phyloP scores from a whole-genome alignment of 1,140 invertebrate species.

The Drosophila tristis region DNA sequence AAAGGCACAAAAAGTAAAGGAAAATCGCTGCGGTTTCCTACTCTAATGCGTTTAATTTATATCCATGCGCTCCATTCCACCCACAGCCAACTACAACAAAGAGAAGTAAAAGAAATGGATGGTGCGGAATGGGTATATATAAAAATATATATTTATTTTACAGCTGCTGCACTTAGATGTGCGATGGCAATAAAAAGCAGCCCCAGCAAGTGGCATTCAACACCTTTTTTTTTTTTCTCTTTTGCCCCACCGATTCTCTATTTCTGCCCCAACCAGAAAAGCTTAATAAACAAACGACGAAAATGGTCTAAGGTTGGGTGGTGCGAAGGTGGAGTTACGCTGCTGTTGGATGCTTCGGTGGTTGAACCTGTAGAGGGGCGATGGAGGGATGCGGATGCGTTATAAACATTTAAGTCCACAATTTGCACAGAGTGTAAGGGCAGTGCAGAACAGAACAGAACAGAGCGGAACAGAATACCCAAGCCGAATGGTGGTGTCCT shows the following conservation, averaged over 20 bases:
- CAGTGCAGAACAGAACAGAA: conserved; percentile 32
- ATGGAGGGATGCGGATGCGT: conserved; percentile 44
- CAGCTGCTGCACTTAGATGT: conserved; percentile 80
- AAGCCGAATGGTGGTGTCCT: conserved; percentile 18
- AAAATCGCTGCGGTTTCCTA: conserved; percentile 79
- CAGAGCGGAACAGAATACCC: conserved; percentile 20
- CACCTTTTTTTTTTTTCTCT: conserved; percentile 62
- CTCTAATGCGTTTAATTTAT: conserved; percentile 82
- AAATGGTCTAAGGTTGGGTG: conserved; percentile 46
- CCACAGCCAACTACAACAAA: conserved; percentile 50
- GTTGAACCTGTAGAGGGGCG: neutral
- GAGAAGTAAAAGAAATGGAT: conserved; percentile 54
- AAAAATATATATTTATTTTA: conserved; percentile 83
- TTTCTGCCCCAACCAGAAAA: conserved; percentile 61
- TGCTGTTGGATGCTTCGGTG: conserved; percentile 4
- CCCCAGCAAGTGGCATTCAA: conserved; percentile 78
- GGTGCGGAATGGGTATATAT: conserved; percentile 45
- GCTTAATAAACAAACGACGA: conserved; percentile 79
- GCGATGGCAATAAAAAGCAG: conserved; percentile 77
- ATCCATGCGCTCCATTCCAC: conserved; percentile 41
- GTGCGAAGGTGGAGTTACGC: conserved; percentile 9
- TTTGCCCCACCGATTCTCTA: conserved; percentile 29
- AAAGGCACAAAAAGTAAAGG: conserved; percentile 24
- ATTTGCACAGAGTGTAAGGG: conserved; percentile 73
- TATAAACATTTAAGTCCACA: conserved; percentile 82